These are phyloP conservation scores for Autographa gamma DNA, from an alignment of 2,888 invertebrate species.

Conservation along the genomic window DNA sequence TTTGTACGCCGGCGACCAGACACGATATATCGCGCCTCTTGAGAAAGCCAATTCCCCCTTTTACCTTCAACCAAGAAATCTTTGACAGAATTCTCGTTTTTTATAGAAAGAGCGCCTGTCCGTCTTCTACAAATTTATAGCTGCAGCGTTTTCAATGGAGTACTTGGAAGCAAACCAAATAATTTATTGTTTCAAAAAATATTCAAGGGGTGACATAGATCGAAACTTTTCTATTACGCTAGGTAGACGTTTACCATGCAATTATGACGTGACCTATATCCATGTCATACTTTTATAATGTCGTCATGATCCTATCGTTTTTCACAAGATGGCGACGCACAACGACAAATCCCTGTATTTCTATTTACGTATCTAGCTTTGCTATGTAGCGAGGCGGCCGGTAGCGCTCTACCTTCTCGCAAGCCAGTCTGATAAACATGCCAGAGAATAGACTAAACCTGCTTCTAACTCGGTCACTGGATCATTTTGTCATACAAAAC, in stretches of 20 bases:
- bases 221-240: slow-evolving; percentile 12
- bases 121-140: slow-evolving; percentile 16
- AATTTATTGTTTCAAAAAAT: slow-evolving; percentile 31
- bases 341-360: slow-evolving; percentile 88
- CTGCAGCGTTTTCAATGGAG: slow-evolving; percentile 18
- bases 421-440: slow-evolving; percentile 47
- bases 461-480: slow-evolving; percentile 75
- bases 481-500: slow-evolving; percentile 79
- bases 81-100: not conserved
- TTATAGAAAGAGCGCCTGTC: not conserved
- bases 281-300: slow-evolving; percentile 80
- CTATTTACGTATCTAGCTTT: slow-evolving; percentile 88
- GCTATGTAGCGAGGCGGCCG: slow-evolving; percentile 69
- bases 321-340: slow-evolving; percentile 89
- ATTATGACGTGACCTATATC: slow-evolving; percentile 75
- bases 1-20: not conserved
- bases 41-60: not conserved
- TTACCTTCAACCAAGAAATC: not conserved
- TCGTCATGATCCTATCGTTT: slow-evolving; percentile 87
- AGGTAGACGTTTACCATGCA: slow-evolving; percentile 31
- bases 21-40: not conserved
- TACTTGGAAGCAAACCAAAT: slow-evolving; percentile 40
- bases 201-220: slow-evolving; percentile 18
- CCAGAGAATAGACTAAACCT: slow-evolving; percentile 56
- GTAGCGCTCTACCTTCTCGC: slow-evolving; percentile 58